phyloP scores from a whole-genome alignment of 2,888 invertebrate genomes.

The Drosophila mayaguana region DNA sequence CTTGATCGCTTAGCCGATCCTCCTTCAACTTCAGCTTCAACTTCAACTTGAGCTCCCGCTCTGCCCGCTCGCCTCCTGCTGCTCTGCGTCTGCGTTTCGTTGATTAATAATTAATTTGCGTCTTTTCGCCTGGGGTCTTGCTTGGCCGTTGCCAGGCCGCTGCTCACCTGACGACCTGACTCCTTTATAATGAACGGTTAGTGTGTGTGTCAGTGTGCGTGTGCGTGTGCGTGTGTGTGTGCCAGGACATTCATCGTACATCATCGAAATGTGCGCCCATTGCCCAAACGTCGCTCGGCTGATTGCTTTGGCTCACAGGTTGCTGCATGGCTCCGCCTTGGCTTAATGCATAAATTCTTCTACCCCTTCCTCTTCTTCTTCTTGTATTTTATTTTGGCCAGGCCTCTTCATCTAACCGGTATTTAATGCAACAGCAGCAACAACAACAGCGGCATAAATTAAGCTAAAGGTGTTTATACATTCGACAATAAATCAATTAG shows the following conservation, averaged over 20 bases:
- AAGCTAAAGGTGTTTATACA: constrained; percentile 74
- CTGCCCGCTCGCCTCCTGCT: no score
- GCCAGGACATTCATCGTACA: constrained; percentile 80
- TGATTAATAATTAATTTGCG: constrained; percentile 85
- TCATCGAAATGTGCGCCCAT: constrained; percentile 69
- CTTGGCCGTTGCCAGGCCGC: constrained; percentile 19
- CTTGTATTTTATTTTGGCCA: constrained; percentile 54
- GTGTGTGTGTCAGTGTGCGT: background rate
- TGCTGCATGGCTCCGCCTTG: constrained; percentile 44
- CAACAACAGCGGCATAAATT: constrained; percentile 64
- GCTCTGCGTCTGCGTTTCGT: constrained; percentile 65
- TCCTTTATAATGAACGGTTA: constrained; percentile 81
- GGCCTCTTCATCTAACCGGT: constrained; percentile 61
- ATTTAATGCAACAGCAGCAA: constrained; percentile 59
- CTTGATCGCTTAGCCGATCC: constrained; percentile 50
- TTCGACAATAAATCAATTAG: constrained; percentile 83
- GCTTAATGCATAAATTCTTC: constrained; percentile 67
- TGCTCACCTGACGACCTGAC: constrained; percentile 78
- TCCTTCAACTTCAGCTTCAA: constrained; percentile 26
- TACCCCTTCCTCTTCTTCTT: background rate
- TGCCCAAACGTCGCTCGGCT: constrained; percentile 40
- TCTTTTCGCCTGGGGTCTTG: constrained; percentile 67
- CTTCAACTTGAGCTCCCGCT: background rate
- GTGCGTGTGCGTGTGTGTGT: constrained; percentile 36
- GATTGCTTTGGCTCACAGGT: constrained; percentile 73